Conservation (phyloP, 2,888 invertebrate species). For the Melinopterus prodromus region DNA sequence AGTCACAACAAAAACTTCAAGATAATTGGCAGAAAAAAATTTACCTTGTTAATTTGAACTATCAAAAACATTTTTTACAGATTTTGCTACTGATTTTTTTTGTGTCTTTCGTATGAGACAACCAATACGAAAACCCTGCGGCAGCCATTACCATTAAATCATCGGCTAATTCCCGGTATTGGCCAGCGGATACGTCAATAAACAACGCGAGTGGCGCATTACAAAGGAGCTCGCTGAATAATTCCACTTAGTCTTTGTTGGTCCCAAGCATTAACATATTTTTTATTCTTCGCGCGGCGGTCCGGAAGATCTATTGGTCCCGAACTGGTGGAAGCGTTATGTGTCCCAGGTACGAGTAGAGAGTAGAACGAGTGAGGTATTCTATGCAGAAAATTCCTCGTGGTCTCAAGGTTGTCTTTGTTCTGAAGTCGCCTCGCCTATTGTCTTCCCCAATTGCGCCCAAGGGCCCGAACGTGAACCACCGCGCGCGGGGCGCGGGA, state of each 20-base stretch:
- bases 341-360: background rate
- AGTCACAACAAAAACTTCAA: no score
- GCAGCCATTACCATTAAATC: conserved; percentile 36
- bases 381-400: conserved; percentile 42
- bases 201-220: conserved; percentile 36
- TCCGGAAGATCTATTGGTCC: conserved; percentile 25
- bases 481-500: conserved; percentile 8
- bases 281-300: conserved; percentile 40
- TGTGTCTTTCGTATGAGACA: background rate
- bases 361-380: background rate
- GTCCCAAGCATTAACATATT: conserved; percentile 48
- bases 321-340: background rate
- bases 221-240: conserved; percentile 44
- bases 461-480: background rate
- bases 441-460: conserved; percentile 11
- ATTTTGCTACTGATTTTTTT: background rate
- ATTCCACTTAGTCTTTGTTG: conserved; percentile 39
- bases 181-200: conserved; percentile 26
- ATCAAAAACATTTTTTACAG: no score
- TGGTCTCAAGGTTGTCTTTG: conserved; percentile 45
- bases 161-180: conserved; percentile 38
- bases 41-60: no score
- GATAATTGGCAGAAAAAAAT: no score
- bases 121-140: no score
- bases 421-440: conserved; percentile 27